Evolutionary conservation across 2,113 vertebrate species (phyloP), one percentile per base, ranked within the genome.

Genomic region (Pseudolaguvia tuberculata): DNA sequence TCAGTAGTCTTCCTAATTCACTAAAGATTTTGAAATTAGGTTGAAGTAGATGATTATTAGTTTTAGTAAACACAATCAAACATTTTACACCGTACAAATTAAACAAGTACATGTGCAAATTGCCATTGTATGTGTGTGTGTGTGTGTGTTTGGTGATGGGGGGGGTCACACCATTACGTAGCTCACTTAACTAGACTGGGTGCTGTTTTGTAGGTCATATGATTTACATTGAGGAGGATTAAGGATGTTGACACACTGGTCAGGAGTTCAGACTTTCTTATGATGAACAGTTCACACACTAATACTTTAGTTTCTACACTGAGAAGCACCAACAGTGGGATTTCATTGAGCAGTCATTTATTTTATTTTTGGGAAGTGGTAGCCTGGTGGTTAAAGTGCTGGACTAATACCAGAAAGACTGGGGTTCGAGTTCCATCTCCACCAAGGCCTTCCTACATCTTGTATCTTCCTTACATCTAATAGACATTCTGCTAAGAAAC

Each of bases 161-260:
- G 27, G 11, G 17, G 17, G 27, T 68, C 25, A 52, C 20, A 3
- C 70, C 6, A 35, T 11, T 17, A 35, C 18, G 59, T 3, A 35
- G 31, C 55, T 47, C 15, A 55, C 53, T 61, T 29, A 11, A 35
- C 39, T 61, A 61, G 25, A 56, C 56, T 48, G 13, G 42, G 23
- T 50, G 12, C 27, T 72, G 25, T 61, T 61, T 21, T 42, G 66
- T 51, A 57, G 51, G 15, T 68, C 35, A 58, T 57, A 72, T 50
- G 53, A 76, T 73, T 82, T 57, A 39, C 74, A 72, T 61, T 29
- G 39, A 25, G 55, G 7, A 59, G 42, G 27, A 61, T 62, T 25
- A 13, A 51, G 13, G 58, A 18, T 45, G 10, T 80, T 53, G 73
- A 23, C n/a, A 53, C 74, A 39, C 23, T 35, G 23, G 51, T 61